Conservation (phyloP, 2,797 vertebrate genomes). For the Ptychobarbus kaznakovi region DNA sequence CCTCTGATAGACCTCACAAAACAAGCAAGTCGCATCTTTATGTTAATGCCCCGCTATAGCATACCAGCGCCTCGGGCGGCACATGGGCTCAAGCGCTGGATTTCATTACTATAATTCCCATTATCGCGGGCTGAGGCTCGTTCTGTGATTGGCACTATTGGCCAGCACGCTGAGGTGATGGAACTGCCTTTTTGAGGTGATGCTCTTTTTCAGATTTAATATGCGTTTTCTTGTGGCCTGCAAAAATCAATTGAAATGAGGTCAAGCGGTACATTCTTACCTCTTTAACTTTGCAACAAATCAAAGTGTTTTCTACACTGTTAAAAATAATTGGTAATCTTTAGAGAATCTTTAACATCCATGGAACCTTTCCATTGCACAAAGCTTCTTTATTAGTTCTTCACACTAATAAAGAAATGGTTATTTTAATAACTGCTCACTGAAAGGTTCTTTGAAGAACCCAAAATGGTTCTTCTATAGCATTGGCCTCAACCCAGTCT, state of each 20-base stretch:
- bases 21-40: constrained; percentile 84
- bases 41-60: constrained; percentile 80
- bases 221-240: constrained; percentile 2
- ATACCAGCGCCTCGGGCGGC: constrained; percentile 73
- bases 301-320: background rate
- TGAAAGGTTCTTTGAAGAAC: background rate
- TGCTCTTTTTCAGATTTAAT: constrained; percentile 30
- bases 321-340: background rate
- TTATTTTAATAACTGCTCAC: background rate
- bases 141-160: constrained; percentile 76
- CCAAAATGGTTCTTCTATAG: background rate
- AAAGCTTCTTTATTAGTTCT: background rate
- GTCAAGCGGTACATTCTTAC: background rate
- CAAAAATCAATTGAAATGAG: background rate
- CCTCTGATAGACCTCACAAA: constrained; percentile 78
- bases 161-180: constrained; percentile 70
- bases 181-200: constrained; percentile 62
- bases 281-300: background rate
- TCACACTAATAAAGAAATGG: background rate
- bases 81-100: constrained; percentile 75
- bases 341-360: constrained; percentile 1
- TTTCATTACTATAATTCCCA: constrained; percentile 85
- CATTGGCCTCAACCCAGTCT: background rate
- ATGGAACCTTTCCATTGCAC: background rate
- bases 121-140: constrained; percentile 80